Percentiles rank a stretch among this genome's conserved stretches.
These are phyloP conservation scores for Acipenser oxyrinchus DNA, from an alignment of 2,797 vertebrate species.

Conservation along the genomic window DNA sequence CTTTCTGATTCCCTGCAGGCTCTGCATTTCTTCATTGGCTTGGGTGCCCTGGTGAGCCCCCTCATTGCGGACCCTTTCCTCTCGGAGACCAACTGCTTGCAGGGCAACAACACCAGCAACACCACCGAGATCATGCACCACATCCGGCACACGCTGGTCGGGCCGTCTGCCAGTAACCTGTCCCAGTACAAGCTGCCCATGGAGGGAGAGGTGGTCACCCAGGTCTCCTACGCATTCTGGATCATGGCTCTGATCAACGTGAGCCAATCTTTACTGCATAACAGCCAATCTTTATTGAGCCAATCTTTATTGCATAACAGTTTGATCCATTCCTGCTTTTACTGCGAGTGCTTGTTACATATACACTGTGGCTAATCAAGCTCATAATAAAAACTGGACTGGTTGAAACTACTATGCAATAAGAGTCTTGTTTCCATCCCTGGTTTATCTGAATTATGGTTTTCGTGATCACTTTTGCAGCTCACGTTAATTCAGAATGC, in stretches of 20 bases:
- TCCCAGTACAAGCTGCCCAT: slow-evolving; percentile 55
- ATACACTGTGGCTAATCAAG: too few relatives aligned
- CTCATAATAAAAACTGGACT: too few relatives aligned
- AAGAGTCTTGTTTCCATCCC: too few relatives aligned
- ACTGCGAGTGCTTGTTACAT: too few relatives aligned
- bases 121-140: slow-evolving; percentile 53
- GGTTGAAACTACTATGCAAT: too few relatives aligned
- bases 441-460: neutral
- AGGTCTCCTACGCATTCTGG: slow-evolving; percentile 89
- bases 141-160: slow-evolving; percentile 62
- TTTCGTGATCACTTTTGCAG: neutral
- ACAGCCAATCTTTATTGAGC: too few relatives aligned
- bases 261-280: slow-evolving; percentile 41
- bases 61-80: slow-evolving; percentile 90
- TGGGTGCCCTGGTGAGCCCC: slow-evolving; percentile 84
- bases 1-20: slow-evolving; percentile 49
- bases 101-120: slow-evolving; percentile 61
- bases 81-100: slow-evolving; percentile 73
- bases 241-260: slow-evolving; percentile 95
- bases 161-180: slow-evolving; percentile 50
- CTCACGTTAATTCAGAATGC: neutral
- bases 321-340: too few relatives aligned
- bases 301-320: neutral
- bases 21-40: slow-evolving; percentile 88
- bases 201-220: slow-evolving; percentile 57